Evolutionary conservation across 2,113 vertebrate species (phyloP).

Genomic region (Sprattus sprattus): DNA sequence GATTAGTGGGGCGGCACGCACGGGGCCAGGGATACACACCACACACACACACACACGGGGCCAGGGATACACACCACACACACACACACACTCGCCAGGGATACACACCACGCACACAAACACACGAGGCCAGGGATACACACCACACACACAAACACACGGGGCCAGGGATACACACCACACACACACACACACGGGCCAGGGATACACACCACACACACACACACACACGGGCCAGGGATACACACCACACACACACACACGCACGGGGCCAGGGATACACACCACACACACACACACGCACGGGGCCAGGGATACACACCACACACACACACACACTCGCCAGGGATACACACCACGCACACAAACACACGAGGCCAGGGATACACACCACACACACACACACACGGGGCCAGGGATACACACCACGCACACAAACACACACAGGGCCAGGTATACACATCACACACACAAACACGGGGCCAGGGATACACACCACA

Average conservation of each 20-base stretch:
- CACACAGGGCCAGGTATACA: neutral
- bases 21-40: neutral
- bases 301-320: neutral
- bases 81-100: neutral
- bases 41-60: constrained; percentile 11
- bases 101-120: neutral
- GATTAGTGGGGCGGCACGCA: neutral
- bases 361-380: neutral
- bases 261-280: no score
- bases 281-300: neutral
- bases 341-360: neutral
- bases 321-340: neutral
- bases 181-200: neutral
- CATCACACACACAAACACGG: neutral
- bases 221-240: neutral
- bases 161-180: neutral
- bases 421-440: neutral
- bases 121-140: neutral
- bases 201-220: neutral
- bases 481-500: neutral
- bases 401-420: neutral
- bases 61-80: neutral
- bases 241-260: neutral
- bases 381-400: neutral
- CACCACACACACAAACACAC: neutral